phyloP scores from a whole-genome alignment of 2,113 vertebrate species.

The Condylura cristata region DNA sequence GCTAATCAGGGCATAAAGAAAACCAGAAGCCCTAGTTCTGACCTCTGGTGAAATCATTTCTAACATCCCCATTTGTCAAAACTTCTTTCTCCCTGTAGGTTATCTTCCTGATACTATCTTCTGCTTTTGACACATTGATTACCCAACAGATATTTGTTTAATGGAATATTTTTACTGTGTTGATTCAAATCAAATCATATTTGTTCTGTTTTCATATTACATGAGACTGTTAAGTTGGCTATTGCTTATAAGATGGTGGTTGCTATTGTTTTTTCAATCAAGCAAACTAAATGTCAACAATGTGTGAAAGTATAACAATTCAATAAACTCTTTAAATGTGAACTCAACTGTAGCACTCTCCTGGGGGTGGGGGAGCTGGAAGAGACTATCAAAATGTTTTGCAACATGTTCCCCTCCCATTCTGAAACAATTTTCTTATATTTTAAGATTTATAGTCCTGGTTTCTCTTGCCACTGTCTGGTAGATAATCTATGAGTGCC shows the following conservation, averaged over 20 bases:
- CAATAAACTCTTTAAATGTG: slow-evolving; percentile 40
- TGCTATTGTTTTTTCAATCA: neutral
- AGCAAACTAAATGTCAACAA: slow-evolving; percentile 15
- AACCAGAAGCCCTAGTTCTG: slow-evolving; percentile 63
- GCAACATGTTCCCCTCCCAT: neutral
- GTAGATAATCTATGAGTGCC: slow-evolving; percentile 40
- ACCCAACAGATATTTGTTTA: slow-evolving; percentile 59
- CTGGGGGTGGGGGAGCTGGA: slow-evolving; percentile 30
- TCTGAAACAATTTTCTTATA: slow-evolving; percentile 59
- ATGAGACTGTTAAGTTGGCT: slow-evolving; percentile 20
- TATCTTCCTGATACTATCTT: neutral
- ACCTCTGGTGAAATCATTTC: slow-evolving; percentile 55
- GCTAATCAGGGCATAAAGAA: slow-evolving; percentile 52
- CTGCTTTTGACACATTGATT: slow-evolving; percentile 61
- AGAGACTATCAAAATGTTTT: slow-evolving; percentile 58
- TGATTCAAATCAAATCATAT: slow-evolving; percentile 62
- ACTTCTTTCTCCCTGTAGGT: slow-evolving; percentile 44
- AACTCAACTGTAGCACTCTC: slow-evolving; percentile 50
- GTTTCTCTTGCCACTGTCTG: slow-evolving; percentile 60
- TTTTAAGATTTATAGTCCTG: slow-evolving; percentile 48
- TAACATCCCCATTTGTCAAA: slow-evolving; percentile 49
- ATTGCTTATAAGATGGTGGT: slow-evolving; percentile 30
- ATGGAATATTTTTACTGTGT: slow-evolving; percentile 39
- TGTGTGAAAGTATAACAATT: slow-evolving; percentile 50
- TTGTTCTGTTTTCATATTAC: slow-evolving; percentile 54